These are phyloP conservation scores for Drosophila miranda DNA, from an alignment of 1,140 invertebrate genomes.

Conservation along the genomic window DNA sequence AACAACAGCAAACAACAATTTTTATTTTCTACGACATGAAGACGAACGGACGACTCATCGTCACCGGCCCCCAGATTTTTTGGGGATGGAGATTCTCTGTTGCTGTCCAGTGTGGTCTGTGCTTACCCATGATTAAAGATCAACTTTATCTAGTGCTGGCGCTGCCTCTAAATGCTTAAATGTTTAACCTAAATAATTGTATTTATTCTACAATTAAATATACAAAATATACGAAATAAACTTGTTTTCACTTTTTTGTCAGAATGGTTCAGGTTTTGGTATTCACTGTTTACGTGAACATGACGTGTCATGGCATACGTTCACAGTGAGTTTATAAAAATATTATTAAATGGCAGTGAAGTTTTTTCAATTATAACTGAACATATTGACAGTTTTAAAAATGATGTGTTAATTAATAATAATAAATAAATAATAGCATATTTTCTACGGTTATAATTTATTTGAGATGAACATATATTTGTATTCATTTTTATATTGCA, in stretches of 20 bases:
- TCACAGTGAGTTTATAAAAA: slow-evolving; percentile 27
- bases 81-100: neutral
- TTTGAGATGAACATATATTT: neutral
- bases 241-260: slow-evolving; percentile 76
- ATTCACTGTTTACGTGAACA: slow-evolving; percentile 60
- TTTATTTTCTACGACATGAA: slow-evolving; percentile 1
- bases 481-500: neutral
- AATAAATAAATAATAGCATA: too few relatives aligned
- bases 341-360: neutral
- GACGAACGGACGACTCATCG: slow-evolving; percentile 54
- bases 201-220: slow-evolving; percentile 42
- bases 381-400: too few relatives aligned
- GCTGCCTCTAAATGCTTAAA: slow-evolving; percentile 71
- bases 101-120: neutral
- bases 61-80: slow-evolving; percentile 22
- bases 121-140: slow-evolving; percentile 70
- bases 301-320: slow-evolving; percentile 69
- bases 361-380: too few relatives aligned
- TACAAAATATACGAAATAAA: slow-evolving; percentile 48
- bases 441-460: neutral
- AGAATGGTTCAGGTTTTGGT: slow-evolving; percentile 50
- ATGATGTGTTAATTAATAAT: too few relatives aligned
- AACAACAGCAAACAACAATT: slow-evolving; percentile 49
- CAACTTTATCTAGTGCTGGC: slow-evolving; percentile 46
- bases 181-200: slow-evolving; percentile 65